phyloP scores from a whole-genome alignment of 2,888 invertebrate genomes.

The Mythimna vitellina region DNA sequence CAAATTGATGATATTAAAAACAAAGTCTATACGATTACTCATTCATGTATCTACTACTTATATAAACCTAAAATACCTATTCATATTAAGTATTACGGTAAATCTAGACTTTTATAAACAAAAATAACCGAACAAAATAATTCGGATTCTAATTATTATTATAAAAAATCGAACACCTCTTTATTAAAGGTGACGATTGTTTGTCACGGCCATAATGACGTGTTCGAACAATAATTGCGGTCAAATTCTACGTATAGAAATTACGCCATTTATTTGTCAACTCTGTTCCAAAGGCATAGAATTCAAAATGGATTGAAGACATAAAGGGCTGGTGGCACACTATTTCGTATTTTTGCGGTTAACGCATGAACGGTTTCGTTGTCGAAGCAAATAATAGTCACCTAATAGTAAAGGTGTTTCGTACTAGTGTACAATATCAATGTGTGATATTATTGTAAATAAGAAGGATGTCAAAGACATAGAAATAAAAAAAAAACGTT shows the following conservation, averaged over 20 bases:
- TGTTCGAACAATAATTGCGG: constrained; percentile 37
- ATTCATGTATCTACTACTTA: constrained; percentile 22
- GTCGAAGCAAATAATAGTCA: constrained; percentile 57
- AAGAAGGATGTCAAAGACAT: constrained; percentile 81
- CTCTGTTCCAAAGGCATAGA: constrained; percentile 34
- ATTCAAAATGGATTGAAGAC: constrained; percentile 30
- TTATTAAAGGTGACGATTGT: constrained; percentile 59
- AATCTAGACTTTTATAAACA: constrained; percentile 38
- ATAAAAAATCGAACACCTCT: constrained; percentile 56
- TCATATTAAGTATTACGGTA: constrained; percentile 49
- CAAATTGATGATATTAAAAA: constrained; percentile 34
- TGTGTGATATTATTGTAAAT: constrained; percentile 83
- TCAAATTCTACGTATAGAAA: constrained; percentile 34
- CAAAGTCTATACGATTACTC: constrained; percentile 32
- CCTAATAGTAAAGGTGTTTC: constrained; percentile 58
- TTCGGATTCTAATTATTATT: constrained; percentile 40
- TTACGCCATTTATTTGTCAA: constrained; percentile 15
- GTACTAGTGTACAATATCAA: constrained; percentile 80
- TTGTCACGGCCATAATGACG: constrained; percentile 56
- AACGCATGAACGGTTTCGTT: constrained; percentile 34
- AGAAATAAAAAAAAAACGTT: constrained; percentile 59
- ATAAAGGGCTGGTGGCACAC: constrained; percentile 10
- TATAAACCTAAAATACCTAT: constrained; percentile 19
- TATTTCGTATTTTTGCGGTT: constrained; percentile 53
- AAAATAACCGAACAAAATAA: constrained; percentile 30